Conservation (phyloP, 2,797 vertebrate genomes). For the Pseudochaenichthys georgianus region DNA sequence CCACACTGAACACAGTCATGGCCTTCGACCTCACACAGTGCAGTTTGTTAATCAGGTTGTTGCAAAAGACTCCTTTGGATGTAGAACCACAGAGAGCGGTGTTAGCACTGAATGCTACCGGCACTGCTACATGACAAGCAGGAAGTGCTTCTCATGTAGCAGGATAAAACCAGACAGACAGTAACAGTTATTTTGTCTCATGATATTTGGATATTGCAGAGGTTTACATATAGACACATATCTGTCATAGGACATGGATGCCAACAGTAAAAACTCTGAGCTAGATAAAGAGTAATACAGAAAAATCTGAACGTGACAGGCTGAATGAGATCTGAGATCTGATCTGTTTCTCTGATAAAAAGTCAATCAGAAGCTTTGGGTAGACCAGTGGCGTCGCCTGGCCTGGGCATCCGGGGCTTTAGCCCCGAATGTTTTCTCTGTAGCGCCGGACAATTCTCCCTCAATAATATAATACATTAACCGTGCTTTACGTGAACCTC, state of each 20-base stretch:
- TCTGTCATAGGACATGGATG: background rate
- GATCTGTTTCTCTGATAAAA: too few species aligned
- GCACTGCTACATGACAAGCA: background rate
- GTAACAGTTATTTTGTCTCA: background rate
- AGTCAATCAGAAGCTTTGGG: conserved; percentile 48
- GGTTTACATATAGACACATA: background rate
- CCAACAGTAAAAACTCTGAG: background rate
- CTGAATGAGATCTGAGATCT: too few species aligned
- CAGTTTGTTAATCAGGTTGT: background rate
- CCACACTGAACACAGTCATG: too few species aligned
- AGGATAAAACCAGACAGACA: background rate
- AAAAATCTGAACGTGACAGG: background rate
- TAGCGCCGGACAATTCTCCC: too few species aligned
- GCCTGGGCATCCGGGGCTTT: too few species aligned
- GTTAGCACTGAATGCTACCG: background rate
- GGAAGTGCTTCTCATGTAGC: conserved; percentile 43
- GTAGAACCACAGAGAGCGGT: conserved; percentile 1
- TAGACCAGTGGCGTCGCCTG: too few species aligned
- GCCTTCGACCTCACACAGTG: background rate
- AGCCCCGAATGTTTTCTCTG: too few species aligned
- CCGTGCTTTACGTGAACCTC: too few species aligned
- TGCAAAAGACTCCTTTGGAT: conserved; percentile 20
- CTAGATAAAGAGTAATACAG: background rate
- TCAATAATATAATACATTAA: too few species aligned
- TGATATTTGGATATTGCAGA: conserved; percentile 9